phyloP scores from a whole-genome alignment of 2,888 invertebrate species.

The Nesidiocoris tenuis region DNA sequence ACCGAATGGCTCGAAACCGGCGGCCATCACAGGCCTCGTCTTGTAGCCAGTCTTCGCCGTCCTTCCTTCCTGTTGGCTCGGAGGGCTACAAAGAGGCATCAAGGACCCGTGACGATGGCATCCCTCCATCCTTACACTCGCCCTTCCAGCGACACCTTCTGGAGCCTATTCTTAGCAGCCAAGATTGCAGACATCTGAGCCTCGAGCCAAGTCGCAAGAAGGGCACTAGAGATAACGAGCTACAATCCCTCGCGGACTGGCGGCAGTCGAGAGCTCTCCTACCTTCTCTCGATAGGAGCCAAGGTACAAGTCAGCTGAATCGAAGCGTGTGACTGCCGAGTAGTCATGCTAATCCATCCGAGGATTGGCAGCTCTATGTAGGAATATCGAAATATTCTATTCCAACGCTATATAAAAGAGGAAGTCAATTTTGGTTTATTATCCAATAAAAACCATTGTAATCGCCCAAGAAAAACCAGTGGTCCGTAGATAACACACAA shows the following conservation, averaged over 20 bases:
- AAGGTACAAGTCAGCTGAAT: background rate
- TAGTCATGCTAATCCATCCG: background rate
- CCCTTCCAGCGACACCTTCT: background rate
- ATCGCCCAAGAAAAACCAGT: too few relatives aligned
- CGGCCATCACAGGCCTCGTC: background rate
- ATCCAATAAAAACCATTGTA: too few relatives aligned
- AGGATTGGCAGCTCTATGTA: background rate
- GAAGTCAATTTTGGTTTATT: too few relatives aligned
- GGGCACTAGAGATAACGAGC: constrained; percentile 36
- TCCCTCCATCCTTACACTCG: background rate
- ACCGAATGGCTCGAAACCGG: background rate
- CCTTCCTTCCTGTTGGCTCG: background rate
- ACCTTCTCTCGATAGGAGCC: background rate
- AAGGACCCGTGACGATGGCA: background rate
- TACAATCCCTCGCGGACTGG: constrained; percentile 5
- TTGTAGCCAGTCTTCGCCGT: background rate
- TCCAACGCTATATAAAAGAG: too few relatives aligned
- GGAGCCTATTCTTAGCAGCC: background rate
- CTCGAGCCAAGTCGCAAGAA: background rate
- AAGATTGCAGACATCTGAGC: background rate
- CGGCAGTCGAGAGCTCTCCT: constrained; percentile 13
- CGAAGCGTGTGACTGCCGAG: background rate
- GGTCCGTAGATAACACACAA: too few relatives aligned
- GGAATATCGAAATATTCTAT: too few relatives aligned
- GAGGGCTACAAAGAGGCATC: background rate